These are phyloP conservation scores for Magallana nippona DNA, from an alignment of 2,888 invertebrate genomes.

Conservation along the genomic window DNA sequence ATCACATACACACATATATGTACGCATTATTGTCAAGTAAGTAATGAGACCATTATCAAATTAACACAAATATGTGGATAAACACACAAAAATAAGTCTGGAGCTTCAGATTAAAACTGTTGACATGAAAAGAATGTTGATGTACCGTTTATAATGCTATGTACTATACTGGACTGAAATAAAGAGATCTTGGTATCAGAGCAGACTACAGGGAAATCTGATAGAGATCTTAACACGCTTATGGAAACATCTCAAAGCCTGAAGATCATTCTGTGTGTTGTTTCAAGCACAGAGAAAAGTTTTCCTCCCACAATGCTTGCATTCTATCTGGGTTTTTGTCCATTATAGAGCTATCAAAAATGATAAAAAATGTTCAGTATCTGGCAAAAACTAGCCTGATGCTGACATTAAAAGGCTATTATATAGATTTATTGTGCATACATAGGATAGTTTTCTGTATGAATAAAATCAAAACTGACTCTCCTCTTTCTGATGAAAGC, in stretches of 20 bases:
- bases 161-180: neutral
- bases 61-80: conserved; percentile 20
- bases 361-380: conserved; percentile 6
- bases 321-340: neutral
- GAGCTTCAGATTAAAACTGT: neutral
- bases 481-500: neutral
- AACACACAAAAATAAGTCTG: neutral
- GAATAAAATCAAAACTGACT: conserved; percentile 1
- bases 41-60: neutral
- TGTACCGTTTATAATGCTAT: neutral
- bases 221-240: neutral
- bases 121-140: neutral
- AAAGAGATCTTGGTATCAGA: neutral
- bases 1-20: neutral
- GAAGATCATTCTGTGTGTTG: neutral
- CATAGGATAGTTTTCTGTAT: neutral
- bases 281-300: neutral
- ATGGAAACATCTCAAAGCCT: neutral
- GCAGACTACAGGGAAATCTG: neutral
- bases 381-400: neutral
- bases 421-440: neutral
- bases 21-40: neutral
- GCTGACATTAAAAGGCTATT: neutral
- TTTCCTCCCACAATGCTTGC: neutral
- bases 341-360: neutral